phyloP scores from a whole-genome alignment of 2,797 vertebrate species.

The Pangasius djambal region DNA sequence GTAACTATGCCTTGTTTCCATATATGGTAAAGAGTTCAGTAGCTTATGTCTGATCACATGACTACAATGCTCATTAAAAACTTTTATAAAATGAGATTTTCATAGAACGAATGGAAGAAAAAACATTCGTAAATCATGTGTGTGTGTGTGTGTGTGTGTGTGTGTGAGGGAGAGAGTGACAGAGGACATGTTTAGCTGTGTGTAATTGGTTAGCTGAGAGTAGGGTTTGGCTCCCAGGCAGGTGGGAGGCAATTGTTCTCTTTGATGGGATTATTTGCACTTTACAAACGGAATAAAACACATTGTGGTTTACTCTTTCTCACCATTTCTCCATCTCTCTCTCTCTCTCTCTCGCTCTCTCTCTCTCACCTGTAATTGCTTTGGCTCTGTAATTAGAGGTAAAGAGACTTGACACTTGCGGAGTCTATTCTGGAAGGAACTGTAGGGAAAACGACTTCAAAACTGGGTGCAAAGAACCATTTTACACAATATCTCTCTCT shows the following conservation, averaged over 20 bases:
- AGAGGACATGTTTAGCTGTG: constrained; percentile 67
- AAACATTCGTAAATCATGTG: neutral
- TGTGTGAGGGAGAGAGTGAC: constrained; percentile 1
- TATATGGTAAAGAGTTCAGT: neutral
- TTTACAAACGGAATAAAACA: constrained; percentile 67
- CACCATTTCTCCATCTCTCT: constrained; percentile 60
- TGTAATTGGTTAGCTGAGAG: constrained; percentile 72
- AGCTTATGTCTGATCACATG: neutral
- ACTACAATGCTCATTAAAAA: neutral
- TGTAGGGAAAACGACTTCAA: constrained; percentile 53
- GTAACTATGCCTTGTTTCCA: neutral
- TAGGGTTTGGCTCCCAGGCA: constrained; percentile 63
- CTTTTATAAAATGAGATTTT: neutral
- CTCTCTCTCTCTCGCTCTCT: constrained; percentile 47
- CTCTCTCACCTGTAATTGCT: constrained; percentile 75
- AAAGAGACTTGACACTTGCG: constrained; percentile 74
- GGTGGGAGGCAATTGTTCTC: constrained; percentile 80
- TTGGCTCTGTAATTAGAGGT: constrained; percentile 81
- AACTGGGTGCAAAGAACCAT: constrained; percentile 63
- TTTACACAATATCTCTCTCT: constrained; percentile 40
- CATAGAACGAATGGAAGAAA: neutral
- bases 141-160: constrained; percentile 24
- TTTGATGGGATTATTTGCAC: constrained; percentile 84
- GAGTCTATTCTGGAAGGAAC: constrained; percentile 68
- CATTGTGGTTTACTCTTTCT: constrained; percentile 73